Evolutionary conservation across 2,888 invertebrate species (phyloP).

Genomic region (Hyposoter dolosus): DNA sequence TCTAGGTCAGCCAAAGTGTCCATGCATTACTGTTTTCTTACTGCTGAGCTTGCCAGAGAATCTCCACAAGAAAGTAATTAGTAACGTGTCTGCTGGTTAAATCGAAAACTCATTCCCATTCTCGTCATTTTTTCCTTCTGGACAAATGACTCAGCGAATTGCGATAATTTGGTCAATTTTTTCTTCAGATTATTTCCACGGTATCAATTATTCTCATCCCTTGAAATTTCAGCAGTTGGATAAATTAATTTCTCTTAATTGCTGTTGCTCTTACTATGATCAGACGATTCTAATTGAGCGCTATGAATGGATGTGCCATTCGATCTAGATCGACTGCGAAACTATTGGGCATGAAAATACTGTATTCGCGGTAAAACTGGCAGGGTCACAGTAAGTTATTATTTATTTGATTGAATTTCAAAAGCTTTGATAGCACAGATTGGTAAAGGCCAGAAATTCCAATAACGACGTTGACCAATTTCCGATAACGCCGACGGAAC

Average conservation of each 20-base stretch:
- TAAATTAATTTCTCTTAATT: not conserved
- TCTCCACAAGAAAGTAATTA: conserved; percentile 4
- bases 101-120: not conserved
- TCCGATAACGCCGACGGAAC: conserved; percentile 5
- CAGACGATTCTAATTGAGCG: not conserved
- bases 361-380: not conserved
- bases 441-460: conserved; percentile 16
- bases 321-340: not conserved
- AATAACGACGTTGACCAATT: conserved; percentile 20
- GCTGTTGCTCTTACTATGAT: not conserved
- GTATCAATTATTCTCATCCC: not conserved
- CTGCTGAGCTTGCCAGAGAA: not conserved
- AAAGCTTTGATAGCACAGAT: conserved; percentile 13
- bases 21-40: not conserved
- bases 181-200: not conserved
- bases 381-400: not conserved
- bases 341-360: not conserved
- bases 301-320: not conserved
- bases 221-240: not conserved
- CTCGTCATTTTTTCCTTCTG: not conserved
- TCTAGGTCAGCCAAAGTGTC: not conserved
- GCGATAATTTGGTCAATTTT: not conserved
- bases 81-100: not conserved
- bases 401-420: conserved; percentile 19
- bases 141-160: not conserved